A percentile compares a stretch with the other conserved stretches of the same genome.
phyloP scores from a whole-genome alignment of 2,113 vertebrate genomes.

The Pollachius pollachius region DNA sequence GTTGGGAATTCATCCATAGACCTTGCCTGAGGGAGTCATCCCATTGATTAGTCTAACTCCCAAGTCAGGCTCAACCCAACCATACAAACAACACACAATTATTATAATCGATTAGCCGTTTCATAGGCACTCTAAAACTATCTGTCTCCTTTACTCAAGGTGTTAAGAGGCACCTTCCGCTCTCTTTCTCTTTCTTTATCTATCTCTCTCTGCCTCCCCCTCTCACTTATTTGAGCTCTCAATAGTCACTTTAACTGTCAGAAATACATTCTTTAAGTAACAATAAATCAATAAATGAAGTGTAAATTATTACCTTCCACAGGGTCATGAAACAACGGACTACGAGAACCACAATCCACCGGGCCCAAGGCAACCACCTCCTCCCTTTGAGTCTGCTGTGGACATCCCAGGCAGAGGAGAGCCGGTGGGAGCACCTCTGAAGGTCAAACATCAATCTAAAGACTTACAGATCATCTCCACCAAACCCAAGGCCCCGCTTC shows the following conservation, averaged over 20 bases:
- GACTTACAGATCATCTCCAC: constrained; percentile 64
- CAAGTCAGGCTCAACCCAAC: constrained; percentile 15
- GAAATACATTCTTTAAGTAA: not conserved
- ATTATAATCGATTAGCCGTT: constrained; percentile 46
- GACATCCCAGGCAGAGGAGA: constrained; percentile 25
- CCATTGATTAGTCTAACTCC: constrained; percentile 49
- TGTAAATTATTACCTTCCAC: not conserved
- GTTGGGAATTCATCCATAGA: constrained; percentile 22
- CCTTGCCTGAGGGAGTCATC: constrained; percentile 50
- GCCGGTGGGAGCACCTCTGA: constrained; percentile 38
- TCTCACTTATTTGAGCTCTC: not conserved
- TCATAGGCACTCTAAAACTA: constrained; percentile 15
- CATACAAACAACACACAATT: constrained; percentile 35
- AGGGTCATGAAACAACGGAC: constrained; percentile 55
- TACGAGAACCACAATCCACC: constrained; percentile 18
- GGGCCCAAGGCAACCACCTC: not conserved
- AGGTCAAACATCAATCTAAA: constrained; percentile 60
- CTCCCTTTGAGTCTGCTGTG: not conserved
- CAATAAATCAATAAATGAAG: not conserved
- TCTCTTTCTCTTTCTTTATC: not conserved
- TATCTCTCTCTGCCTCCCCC: not conserved
- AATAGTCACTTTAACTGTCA: not conserved
- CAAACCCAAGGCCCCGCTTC: constrained; percentile 59
- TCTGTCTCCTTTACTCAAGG: constrained; percentile 47
- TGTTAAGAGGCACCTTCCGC: not conserved